phyloP scores from a whole-genome alignment of 2,888 invertebrate species.

The Spodoptera exigua region DNA sequence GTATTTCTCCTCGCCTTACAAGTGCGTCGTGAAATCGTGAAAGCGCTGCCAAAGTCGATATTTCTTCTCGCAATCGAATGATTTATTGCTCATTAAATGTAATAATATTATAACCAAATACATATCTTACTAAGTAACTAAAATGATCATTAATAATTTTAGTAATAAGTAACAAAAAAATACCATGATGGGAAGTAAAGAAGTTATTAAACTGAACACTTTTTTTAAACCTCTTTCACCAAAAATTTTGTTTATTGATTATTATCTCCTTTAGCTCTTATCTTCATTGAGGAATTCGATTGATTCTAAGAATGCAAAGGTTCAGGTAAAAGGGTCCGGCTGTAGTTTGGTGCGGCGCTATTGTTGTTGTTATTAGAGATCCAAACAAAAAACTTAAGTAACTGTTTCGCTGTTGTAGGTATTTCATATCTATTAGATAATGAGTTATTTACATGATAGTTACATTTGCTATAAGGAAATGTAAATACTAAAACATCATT shows the following conservation, averaged over 20 bases:
- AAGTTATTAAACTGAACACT: too few relatives aligned
- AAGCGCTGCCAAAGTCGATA: conserved; percentile 47
- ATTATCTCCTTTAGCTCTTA: conserved; percentile 9
- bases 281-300: conserved; percentile 30
- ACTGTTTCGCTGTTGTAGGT: background rate
- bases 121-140: background rate
- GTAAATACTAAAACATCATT: conserved; percentile 1
- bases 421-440: background rate
- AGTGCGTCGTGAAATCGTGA: conserved; percentile 56
- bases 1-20: conserved; percentile 13
- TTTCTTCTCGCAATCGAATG: conserved; percentile 30
- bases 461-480: background rate
- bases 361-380: conserved; percentile 6
- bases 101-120: conserved; percentile 16
- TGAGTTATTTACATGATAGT: background rate
- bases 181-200: too few relatives aligned
- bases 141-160: too few relatives aligned
- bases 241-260: background rate
- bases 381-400: conserved; percentile 6
- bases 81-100: conserved; percentile 42
- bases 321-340: conserved; percentile 49
- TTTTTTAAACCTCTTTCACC: too few relatives aligned
- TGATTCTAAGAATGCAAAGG: conserved; percentile 46
- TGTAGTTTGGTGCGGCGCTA: conserved; percentile 3
- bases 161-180: too few relatives aligned